These are phyloP conservation scores for Trididemnum clinides DNA, from an alignment of 23 tunicate genomes.

Conservation along the genomic window DNA sequence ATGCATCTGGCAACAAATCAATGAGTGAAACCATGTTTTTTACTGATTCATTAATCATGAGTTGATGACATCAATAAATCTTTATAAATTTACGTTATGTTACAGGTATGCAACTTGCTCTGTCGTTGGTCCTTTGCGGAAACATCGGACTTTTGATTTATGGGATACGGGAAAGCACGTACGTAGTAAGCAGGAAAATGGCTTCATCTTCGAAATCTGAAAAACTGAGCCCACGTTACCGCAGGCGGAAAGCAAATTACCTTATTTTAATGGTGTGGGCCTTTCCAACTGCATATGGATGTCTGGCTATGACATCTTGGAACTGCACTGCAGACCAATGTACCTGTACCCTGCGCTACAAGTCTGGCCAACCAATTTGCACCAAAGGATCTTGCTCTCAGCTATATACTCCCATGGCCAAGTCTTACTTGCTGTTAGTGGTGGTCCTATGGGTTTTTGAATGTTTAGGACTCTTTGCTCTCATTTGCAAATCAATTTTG, in stretches of 20 bases:
- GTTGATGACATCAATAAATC: too few species aligned
- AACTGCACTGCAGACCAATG: slow-evolving; percentile 70
- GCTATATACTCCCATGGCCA: slow-evolving; percentile 92
- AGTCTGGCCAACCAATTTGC: slow-evolving; percentile 56
- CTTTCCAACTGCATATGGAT: slow-evolving; percentile 67
- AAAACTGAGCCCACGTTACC: slow-evolving; percentile 31
- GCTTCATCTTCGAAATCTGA: neutral
- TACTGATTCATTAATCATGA: too few species aligned
- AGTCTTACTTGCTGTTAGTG: slow-evolving; percentile 76
- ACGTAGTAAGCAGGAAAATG: slow-evolving; percentile 55
- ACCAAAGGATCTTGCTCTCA: slow-evolving; percentile 52
- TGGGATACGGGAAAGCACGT: slow-evolving; percentile 84
- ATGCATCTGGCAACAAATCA: too few species aligned
- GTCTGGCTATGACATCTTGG: slow-evolving; percentile 89
- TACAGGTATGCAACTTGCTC: slow-evolving; percentile 83
- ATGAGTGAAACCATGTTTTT: too few species aligned
- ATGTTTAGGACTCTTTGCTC: slow-evolving; percentile 54
- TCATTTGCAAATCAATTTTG: slow-evolving; percentile 50
- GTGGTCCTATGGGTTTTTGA: slow-evolving; percentile 82
- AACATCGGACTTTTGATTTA: slow-evolving; percentile 92
- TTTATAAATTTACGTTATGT: too few species aligned
- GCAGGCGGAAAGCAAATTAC: slow-evolving; percentile 63
- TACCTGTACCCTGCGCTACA: slow-evolving; percentile 65
- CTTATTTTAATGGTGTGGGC: slow-evolving; percentile 83
- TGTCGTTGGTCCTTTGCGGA: slow-evolving; percentile 83